Conservation (phyloP, 2,113 vertebrate species). For the Actenoides hombroni region DNA sequence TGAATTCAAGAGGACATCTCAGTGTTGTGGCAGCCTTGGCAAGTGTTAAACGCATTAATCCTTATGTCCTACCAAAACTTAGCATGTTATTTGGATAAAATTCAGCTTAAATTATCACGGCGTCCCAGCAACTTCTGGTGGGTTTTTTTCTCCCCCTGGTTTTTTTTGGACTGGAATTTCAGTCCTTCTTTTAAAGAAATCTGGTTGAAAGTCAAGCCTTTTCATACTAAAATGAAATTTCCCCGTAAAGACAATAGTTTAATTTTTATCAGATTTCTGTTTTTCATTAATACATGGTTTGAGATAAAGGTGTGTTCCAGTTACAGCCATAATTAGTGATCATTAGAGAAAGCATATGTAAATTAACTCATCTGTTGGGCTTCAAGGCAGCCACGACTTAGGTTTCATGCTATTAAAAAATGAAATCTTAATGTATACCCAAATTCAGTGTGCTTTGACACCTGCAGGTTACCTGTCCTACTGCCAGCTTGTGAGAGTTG, state of each 20-base stretch:
- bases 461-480: background rate
- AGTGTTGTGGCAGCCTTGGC: background rate
- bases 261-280: background rate
- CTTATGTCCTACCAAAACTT: background rate
- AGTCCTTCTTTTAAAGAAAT: background rate
- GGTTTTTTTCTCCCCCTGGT: fast-evolving
- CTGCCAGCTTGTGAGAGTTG: background rate
- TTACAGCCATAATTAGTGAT: background rate
- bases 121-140: background rate
- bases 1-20: background rate
- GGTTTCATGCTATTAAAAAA: background rate
- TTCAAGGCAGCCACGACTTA: background rate
- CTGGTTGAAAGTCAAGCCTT: background rate
- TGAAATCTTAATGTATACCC: background rate
- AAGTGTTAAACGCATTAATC: background rate
- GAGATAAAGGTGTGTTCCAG: background rate
- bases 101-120: slow-evolving; percentile 19
- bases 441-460: background rate
- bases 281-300: background rate
- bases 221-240: background rate
- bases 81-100: slow-evolving; percentile 14
- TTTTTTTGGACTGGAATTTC: background rate
- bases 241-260: background rate
- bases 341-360: background rate
- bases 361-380: background rate